phyloP scores from a whole-genome alignment of 2,797 vertebrate species.

The Prunella strophiata region DNA sequence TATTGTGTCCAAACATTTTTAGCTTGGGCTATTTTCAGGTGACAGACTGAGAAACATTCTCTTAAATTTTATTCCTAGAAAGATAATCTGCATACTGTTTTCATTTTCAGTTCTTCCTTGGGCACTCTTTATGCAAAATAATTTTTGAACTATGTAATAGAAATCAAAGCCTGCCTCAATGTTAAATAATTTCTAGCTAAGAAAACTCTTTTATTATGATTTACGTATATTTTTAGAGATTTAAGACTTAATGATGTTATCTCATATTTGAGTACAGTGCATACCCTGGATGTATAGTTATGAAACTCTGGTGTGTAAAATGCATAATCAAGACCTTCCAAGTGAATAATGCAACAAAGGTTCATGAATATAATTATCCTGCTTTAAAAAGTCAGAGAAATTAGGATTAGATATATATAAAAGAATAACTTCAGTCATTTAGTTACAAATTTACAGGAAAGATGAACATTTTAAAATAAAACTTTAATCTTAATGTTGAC shows the following conservation, averaged over 20 bases:
- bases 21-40: not conserved
- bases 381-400: conserved; percentile 25
- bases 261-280: not conserved
- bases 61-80: not conserved
- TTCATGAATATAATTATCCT: conserved; percentile 27
- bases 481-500: conserved; percentile 33
- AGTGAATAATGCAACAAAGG: conserved; percentile 34
- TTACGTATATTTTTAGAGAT: not conserved
- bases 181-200: not conserved
- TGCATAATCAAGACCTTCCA: conserved; percentile 21
- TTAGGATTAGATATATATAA: not conserved
- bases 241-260: not conserved
- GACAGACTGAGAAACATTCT: not conserved
- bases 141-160: not conserved
- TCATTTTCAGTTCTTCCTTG: not conserved
- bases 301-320: not conserved
- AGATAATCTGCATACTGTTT: not conserved
- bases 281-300: conserved; percentile 7
- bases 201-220: not conserved
- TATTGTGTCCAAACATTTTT: not conserved
- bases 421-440: not conserved
- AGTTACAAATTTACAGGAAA: not conserved
- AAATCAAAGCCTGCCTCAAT: not conserved
- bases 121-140: not conserved
- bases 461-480: conserved; percentile 30